Evolutionary conservation across 1,140 invertebrate genomes (phyloP).

Genomic region (Drosophila saltans): DNA sequence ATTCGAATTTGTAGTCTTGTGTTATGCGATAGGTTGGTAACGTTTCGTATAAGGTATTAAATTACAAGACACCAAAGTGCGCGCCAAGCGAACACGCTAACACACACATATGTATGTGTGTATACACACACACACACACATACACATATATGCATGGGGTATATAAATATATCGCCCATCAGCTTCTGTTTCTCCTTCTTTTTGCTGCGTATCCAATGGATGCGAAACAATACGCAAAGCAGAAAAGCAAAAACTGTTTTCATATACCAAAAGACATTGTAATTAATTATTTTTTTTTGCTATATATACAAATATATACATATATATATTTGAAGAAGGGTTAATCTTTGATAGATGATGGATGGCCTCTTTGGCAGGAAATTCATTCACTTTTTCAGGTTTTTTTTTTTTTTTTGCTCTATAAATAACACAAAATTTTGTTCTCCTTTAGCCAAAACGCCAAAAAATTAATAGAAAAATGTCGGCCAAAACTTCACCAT

Average conservation of each 20-base stretch:
- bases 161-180: slow-evolving; percentile 73
- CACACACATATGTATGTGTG: not conserved
- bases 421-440: slow-evolving; percentile 13
- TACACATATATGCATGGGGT: slow-evolving; percentile 44
- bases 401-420: not conserved
- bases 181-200: slow-evolving; percentile 24
- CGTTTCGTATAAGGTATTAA: slow-evolving; percentile 75
- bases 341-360: slow-evolving; percentile 2
- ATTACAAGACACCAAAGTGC: slow-evolving; percentile 81
- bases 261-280: slow-evolving; percentile 47
- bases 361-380: slow-evolving; percentile 1
- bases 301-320: slow-evolving; percentile 10
- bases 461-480: slow-evolving; percentile 34
- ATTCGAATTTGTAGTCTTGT: slow-evolving; percentile 48
- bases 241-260: slow-evolving; percentile 43
- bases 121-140: slow-evolving; percentile 24
- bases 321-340: slow-evolving; percentile 1
- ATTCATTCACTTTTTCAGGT: slow-evolving; percentile 11
- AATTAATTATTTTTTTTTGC: slow-evolving; percentile 62
- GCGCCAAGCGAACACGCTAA: slow-evolving; percentile 72
- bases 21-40: slow-evolving; percentile 77
- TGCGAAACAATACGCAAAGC: slow-evolving; percentile 76
- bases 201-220: slow-evolving; percentile 75
- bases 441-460: slow-evolving; percentile 42
- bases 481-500: slow-evolving; percentile 76